Base-by-base conservation (phyloP, 2,888 invertebrate species). In the Argyra leucocephala region DNA sequence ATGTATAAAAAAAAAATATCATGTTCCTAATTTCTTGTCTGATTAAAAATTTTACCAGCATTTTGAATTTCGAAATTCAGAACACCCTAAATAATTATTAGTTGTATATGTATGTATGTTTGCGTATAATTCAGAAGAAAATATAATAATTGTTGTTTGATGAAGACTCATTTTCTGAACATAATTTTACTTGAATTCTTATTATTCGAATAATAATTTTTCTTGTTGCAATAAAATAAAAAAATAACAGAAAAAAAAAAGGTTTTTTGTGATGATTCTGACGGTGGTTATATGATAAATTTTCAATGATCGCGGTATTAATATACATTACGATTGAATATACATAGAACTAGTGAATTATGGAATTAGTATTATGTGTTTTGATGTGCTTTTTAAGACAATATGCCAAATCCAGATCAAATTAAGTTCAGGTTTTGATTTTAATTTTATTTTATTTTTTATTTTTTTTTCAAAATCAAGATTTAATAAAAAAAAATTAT, bases 341-440 rank as follows among this genome's bases (percentile, higher is more conserved):
- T 2, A 48, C n/a, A n/a, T n/a, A n/a, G n/a, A n/a, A n/a, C n/a
- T n/a, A n/a, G n/a, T 31, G 31, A 31, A 31, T 31, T 26, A 10
- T 31, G 31, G 31, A 6, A 6, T 31, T 31, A 9, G 26, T n/a
- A n/a, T 10, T 31, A 31, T 7, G 31, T 31, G 31, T 10, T 31
- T 7, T 31, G 7, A 18, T 48, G 48, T 48, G 31, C 9, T 6
- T 48, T 48, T 48, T 2, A 48, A 48, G 48, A 48, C 48, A 48
- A 48, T 48, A 48, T 48, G 48, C 48, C 48, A 48, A 48, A 48
- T 48, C 48, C 18, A 48, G 48, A 48, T 48, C 48, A 48, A 12
- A 48, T 48, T 48, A 48, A 15, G 5, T 48, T 5, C 5, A 31
- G 3, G 12, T 31, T 31, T 31, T 26, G 26, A 6, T 31, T 31